Evolutionary conservation across 2,113 vertebrate species (phyloP).

Genomic region (Poeciliopsis retropinna): DNA sequence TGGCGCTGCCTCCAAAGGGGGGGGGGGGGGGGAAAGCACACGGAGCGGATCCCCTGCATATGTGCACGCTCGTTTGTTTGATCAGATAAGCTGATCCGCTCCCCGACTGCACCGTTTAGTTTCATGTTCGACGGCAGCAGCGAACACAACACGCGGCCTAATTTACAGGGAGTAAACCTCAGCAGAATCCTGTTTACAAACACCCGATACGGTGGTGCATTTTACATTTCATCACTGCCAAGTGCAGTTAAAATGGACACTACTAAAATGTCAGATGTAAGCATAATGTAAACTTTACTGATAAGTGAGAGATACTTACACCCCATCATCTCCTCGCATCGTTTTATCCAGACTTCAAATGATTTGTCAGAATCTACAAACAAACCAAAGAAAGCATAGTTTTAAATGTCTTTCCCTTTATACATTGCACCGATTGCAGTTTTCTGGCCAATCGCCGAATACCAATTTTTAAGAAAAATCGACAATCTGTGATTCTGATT

Average conservation of each 20-base stretch:
- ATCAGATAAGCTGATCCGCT: slow-evolving; percentile 44
- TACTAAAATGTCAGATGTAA: neutral
- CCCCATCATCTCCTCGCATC: slow-evolving; percentile 86
- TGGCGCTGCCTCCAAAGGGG: slow-evolving; percentile 31
- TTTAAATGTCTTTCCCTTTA: too few species aligned
- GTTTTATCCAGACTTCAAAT: slow-evolving; percentile 89
- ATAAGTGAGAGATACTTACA: slow-evolving; percentile 78
- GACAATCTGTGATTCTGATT: too few species aligned
- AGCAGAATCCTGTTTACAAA: slow-evolving; percentile 7
- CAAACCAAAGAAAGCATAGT: neutral
- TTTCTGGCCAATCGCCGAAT: too few species aligned
- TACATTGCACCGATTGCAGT: too few species aligned
- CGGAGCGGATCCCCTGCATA: slow-evolving; percentile 19
- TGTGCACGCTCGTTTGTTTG: slow-evolving; percentile 38
- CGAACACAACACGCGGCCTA: slow-evolving; percentile 1
- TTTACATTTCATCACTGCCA: neutral
- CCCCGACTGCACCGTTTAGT: slow-evolving; percentile 36
- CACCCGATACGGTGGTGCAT: neutral
- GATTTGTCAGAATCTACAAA: slow-evolving; percentile 81
- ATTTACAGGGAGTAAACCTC: slow-evolving; percentile 1
- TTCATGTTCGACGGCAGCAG: slow-evolving; percentile 12
- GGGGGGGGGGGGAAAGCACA: neutral
- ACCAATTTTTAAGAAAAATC: too few species aligned
- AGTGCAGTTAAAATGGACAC: too few species aligned
- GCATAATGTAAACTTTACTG: too few species aligned